Conservation (phyloP, 1,140 invertebrate species). For the Conus betulinus region DNA sequence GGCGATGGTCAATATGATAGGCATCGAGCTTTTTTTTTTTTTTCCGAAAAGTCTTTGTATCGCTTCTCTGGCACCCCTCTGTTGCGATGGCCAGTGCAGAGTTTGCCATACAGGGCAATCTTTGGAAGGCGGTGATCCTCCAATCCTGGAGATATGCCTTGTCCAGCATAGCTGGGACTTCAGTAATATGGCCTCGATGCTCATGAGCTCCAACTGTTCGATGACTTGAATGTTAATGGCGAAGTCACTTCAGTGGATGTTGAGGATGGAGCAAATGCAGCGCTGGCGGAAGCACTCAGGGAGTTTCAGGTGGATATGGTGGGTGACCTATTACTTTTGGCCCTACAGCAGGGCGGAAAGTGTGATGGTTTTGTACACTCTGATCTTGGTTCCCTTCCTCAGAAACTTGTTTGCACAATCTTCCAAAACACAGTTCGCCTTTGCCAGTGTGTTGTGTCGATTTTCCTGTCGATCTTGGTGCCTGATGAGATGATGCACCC, state of each 20-base stretch:
- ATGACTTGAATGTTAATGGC: background rate
- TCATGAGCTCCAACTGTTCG: background rate
- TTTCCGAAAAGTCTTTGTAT: conserved; percentile 15
- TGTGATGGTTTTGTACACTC: conserved; percentile 26
- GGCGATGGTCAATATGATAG: conserved; percentile 10
- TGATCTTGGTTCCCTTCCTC: conserved; percentile 30
- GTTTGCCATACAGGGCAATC: conserved; percentile 29
- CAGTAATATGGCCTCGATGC: background rate
- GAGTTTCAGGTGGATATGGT: conserved; percentile 16
- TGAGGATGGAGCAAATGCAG: no score
- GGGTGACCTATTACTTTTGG: conserved; percentile 16
- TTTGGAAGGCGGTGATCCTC: conserved; percentile 29
- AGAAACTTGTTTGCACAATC: conserved; percentile 12
- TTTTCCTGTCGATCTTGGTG: conserved; percentile 24
- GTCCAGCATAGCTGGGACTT: background rate
- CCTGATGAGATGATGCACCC: conserved; percentile 20
- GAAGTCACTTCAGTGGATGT: no score
- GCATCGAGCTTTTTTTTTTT: background rate
- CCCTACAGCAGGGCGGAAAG: conserved; percentile 18
- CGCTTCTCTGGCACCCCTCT: conserved; percentile 3
- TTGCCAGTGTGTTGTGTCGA: conserved; percentile 21
- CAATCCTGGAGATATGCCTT: conserved; percentile 33
- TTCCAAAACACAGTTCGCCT: conserved; percentile 17
- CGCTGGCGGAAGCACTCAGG: background rate
- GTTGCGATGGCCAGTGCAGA: conserved; percentile 24